Conservation (phyloP, 1,140 invertebrate genomes). For the Anagrus nilaparvatae region DNA sequence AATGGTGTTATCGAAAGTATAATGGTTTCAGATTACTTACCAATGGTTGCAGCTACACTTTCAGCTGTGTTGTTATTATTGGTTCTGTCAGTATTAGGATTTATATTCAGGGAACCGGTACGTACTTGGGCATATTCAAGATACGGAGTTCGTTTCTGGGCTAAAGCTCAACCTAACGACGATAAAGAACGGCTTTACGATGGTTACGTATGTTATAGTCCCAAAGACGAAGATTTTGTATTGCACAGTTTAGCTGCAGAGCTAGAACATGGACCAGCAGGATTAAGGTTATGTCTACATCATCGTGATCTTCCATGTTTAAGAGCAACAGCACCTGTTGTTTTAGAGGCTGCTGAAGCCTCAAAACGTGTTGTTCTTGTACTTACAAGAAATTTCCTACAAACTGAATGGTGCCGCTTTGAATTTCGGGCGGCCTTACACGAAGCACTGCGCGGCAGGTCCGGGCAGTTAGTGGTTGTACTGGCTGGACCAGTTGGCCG, state of each 20-base stretch:
- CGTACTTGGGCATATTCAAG: conserved; percentile 79
- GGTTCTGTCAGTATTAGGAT: conserved; percentile 62
- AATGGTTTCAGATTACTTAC: conserved; percentile 73
- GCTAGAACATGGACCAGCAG: conserved; percentile 62
- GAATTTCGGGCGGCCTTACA: conserved; percentile 77
- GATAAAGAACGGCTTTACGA: conserved; percentile 83
- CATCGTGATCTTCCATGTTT: conserved; percentile 72
- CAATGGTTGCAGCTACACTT: conserved; percentile 68
- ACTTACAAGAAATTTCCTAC: conserved; percentile 72
- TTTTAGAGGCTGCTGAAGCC: conserved; percentile 78
- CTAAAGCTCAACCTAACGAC: conserved; percentile 41
- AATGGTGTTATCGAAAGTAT: conserved; percentile 75
- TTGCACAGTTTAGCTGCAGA: conserved; percentile 72
- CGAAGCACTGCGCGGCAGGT: conserved; percentile 72
- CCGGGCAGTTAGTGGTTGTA: conserved; percentile 77
- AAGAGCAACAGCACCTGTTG: conserved; percentile 61
- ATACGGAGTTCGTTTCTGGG: conserved; percentile 71
- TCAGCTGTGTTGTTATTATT: conserved; percentile 64
- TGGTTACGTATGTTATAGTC: conserved; percentile 85
- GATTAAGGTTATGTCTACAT: conserved; percentile 77
- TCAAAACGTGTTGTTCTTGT: conserved; percentile 70
- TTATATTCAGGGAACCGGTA: conserved; percentile 74
- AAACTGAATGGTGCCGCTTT: conserved; percentile 76
- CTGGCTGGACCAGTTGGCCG: conserved; percentile 67
- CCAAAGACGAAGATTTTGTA: conserved; percentile 85